Evolutionary conservation across 53 echinoderm and acorn worm species (phyloP).

Genomic region (Temnopleurus reevesii): DNA sequence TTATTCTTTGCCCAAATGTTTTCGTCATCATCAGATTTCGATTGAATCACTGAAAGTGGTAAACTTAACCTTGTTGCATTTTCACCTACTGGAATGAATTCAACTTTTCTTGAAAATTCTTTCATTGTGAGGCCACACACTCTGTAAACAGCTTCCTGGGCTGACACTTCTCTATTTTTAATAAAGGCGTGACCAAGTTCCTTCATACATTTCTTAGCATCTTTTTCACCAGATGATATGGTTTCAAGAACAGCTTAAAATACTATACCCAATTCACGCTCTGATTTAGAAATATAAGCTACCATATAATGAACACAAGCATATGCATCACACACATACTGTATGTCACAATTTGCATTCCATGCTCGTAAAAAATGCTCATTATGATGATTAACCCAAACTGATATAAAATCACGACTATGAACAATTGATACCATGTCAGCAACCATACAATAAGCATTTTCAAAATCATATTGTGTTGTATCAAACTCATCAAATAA

Average conservation of each 20-base stretch:
- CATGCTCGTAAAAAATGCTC: slow-evolving; percentile 41
- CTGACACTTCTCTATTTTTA: slow-evolving; percentile 58
- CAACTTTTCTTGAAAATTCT: neutral
- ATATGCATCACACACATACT: slow-evolving; percentile 56
- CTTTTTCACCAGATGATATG: slow-evolving; percentile 47
- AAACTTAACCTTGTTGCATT: neutral
- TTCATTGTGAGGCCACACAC: slow-evolving; percentile 50
- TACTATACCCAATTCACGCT: slow-evolving; percentile 63
- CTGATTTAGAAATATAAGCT: slow-evolving; percentile 63
- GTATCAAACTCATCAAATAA: neutral
- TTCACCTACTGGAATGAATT: neutral
- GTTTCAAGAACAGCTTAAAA: neutral
- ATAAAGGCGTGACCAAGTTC: slow-evolving; percentile 55
- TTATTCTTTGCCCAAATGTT: neutral
- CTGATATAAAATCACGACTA: neutral
- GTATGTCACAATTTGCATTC: slow-evolving; percentile 70
- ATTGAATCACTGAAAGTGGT: neutral
- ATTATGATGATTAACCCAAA: slow-evolving; percentile 61
- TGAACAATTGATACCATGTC: neutral
- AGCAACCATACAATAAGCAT: neutral
- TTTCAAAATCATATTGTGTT: neutral
- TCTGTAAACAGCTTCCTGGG: slow-evolving; percentile 9
- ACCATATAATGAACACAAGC: slow-evolving; percentile 56
- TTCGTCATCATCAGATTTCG: neutral
- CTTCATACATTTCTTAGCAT: slow-evolving; percentile 49